Evolutionary conservation across 92 coral and sea anemone species (phyloP), one percentile per base, ranked within the genome.

Genomic region (Epizoanthus illoricatus): DNA sequence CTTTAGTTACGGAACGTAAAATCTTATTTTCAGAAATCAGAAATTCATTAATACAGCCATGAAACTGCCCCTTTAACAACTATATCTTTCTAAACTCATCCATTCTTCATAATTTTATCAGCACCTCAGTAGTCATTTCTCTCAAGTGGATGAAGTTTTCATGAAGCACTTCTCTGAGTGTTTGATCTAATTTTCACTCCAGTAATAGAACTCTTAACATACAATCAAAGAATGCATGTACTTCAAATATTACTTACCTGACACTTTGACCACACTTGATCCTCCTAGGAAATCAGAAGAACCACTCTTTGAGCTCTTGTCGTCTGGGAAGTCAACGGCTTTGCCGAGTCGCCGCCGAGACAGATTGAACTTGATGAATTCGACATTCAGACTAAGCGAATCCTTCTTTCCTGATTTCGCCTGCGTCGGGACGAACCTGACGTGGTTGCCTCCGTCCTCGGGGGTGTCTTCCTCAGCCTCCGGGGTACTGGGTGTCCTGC

Each of bases 341-440:
- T 91, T 92, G 15, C 97, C 90, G 43, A 93, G 92, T 52, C 99
- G 83, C 19, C 99, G 80, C 68, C 99, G 90, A 59, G 99, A 96
- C 60, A 96, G 80, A 80, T 96, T 94, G 76, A 96, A 96, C 88
- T 96, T 96, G 24, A 96, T 90, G 65, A 94, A 96, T 68, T 96
- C 99, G 73, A 96, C 92, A 66, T 92, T 91, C 86, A 96, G 81
- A 86, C 99, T 96, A 21, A 96, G 89, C 19, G 99, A 94, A 84
- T 96, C 99, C 55, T 96, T 96, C 84, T 96, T 96, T 11, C 99
- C 99, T 10, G 99, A 96, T 65, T 94, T 84, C 15, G 96, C 96
- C 74, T 96, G 99, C 28, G 97, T 88, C 6, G 93, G 89, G 4
- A 79, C 86, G 63, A 88, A 88, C 55, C 93, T 97, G 23, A 88